Percentiles rank a stretch among this genome's conserved stretches.
These are phyloP conservation scores for Gnathonemus longibarbis DNA, from an alignment of 2,113 vertebrate genomes.

Conservation along the genomic window DNA sequence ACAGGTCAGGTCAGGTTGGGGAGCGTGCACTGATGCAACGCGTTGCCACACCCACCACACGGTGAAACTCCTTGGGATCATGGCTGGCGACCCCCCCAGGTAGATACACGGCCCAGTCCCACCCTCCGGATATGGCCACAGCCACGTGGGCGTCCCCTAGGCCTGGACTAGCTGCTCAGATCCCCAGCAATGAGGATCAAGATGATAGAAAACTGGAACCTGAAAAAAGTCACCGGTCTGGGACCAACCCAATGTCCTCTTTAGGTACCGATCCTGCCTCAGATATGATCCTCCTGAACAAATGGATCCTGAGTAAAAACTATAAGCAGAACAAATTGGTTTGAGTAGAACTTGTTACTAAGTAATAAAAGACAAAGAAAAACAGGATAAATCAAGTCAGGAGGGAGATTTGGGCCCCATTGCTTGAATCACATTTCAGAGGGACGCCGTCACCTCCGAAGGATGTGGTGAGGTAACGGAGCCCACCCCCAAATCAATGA, in stretches of 20 bases:
- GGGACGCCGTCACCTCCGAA: background rate
- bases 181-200: no score
- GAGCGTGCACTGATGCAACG: no score
- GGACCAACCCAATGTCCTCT: background rate
- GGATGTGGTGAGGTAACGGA: background rate
- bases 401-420: background rate
- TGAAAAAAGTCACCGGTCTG: background rate
- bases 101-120: no score
- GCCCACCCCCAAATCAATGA: conserved; percentile 6
- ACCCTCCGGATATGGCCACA: no score
- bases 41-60: no score
- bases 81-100: no score
- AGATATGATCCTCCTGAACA: background rate
- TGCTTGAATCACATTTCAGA: background rate
- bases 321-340: background rate
- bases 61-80: no score
- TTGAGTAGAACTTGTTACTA: background rate
- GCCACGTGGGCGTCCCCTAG: no score
- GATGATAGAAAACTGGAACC: background rate
- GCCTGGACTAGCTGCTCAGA: no score
- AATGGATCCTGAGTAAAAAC: background rate
- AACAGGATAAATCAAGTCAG: background rate
- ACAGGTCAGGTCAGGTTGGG: no score
- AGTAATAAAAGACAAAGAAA: background rate
- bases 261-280: background rate